Percentiles rank a stretch among this genome's conserved stretches.
Evolutionary conservation across 2,113 vertebrate species (phyloP).

Genomic region (Solenodon paradoxus): DNA sequence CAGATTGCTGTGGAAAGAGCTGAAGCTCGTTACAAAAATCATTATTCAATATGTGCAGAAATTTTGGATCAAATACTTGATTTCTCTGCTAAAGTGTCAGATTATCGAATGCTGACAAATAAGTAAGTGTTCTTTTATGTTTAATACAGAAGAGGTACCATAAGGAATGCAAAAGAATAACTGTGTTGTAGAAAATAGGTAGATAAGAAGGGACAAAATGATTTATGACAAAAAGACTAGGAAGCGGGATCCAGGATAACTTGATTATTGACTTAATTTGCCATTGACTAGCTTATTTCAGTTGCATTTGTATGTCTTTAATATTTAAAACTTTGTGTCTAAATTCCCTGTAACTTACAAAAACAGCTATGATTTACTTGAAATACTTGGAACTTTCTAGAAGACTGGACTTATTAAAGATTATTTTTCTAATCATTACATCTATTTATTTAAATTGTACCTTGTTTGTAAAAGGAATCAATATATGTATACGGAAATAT

Average conservation of each 20-base stretch:
- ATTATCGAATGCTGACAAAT: slow-evolving; percentile 88
- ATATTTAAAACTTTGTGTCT: neutral
- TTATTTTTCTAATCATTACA: neutral
- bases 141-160: neutral
- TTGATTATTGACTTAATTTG: neutral
- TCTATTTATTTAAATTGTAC: neutral
- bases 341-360: neutral
- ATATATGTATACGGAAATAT: neutral
- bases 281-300: neutral
- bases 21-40: slow-evolving; percentile 84
- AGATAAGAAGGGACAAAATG: neutral
- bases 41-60: slow-evolving; percentile 86
- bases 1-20: slow-evolving; percentile 85
- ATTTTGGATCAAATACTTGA: slow-evolving; percentile 91
- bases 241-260: neutral
- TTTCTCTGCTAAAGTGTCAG: slow-evolving; percentile 89
- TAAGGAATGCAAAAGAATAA: neutral
- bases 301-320: neutral
- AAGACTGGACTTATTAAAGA: neutral
- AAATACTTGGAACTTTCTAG: neutral
- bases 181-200: neutral
- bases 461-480: neutral
- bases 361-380: neutral
- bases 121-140: slow-evolving; percentile 85
- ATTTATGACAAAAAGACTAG: neutral